These are phyloP conservation scores for Cheilosia vernalis DNA, from an alignment of 2,888 invertebrate genomes.

Conservation along the genomic window DNA sequence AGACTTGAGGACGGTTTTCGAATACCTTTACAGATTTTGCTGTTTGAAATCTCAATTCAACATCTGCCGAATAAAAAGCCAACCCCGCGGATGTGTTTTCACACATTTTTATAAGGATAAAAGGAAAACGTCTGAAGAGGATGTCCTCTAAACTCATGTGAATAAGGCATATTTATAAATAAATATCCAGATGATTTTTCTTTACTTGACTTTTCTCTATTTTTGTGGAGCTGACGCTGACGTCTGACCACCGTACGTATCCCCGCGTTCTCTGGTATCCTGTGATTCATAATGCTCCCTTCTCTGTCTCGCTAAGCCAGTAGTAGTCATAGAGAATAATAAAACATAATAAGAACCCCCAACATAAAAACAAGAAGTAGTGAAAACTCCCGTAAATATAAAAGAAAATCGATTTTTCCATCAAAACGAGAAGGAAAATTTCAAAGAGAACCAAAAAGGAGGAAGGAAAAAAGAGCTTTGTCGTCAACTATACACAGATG, in stretches of 20 bases:
- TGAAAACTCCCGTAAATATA: conserved; percentile 37
- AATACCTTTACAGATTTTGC: not conserved
- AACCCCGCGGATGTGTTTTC: not conserved
- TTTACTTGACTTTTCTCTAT: conserved; percentile 11
- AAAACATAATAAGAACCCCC: conserved; percentile 40
- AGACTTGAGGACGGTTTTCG: not conserved
- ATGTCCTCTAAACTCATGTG: not conserved
- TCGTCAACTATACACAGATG: conserved; percentile 33
- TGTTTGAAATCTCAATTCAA: conserved; percentile 10
- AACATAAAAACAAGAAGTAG: conserved; percentile 40
- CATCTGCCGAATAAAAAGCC: not conserved
- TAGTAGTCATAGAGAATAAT: conserved; percentile 38
- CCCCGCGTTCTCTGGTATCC: conserved; percentile 1
- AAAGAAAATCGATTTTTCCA: conserved; percentile 68
- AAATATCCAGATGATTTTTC: conserved; percentile 27
- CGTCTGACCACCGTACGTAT: not conserved
- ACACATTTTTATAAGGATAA: not conserved
- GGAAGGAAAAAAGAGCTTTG: conserved; percentile 32
- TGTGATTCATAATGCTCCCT: conserved; percentile 52
- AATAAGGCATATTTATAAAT: conserved; percentile 4
- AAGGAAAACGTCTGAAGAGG: not conserved
- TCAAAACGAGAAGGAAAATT: conserved; percentile 21
- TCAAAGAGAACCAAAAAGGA: conserved; percentile 1
- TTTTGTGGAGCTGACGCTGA: not conserved
- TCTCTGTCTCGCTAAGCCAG: conserved; percentile 37